Base-by-base conservation (phyloP, 2,113 vertebrate species). In the Conger conger region DNA sequence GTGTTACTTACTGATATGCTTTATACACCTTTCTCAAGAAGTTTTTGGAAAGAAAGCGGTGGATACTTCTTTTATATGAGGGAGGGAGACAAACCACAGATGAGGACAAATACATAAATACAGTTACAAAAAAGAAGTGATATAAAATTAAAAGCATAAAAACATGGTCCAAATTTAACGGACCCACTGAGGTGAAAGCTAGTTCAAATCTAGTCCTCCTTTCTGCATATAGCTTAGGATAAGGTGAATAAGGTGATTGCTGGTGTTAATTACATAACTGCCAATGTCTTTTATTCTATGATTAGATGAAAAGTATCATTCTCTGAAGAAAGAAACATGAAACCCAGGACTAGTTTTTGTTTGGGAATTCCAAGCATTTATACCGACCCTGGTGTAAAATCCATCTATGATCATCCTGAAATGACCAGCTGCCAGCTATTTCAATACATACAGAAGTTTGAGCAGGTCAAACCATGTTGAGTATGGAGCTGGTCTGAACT, bases 1-100 rank as follows among this genome's bases (percentile, higher is more conserved):
- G 60, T 50, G 78, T 89, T 94, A 97, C 97, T 97, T 96, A 97
- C 96, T 97, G 96, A 93, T 96, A 95, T 82, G 91, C 91, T 96
- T 94, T 98, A 97, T 94, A 96, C 87, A 97, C 93, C 94, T 93
- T 93, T 96, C 95, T 96, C 96, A 97, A 95, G 94, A 96, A 91
- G 93, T 94, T 97, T 95, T 96, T 93, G 86, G 95, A 96, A 93
- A 94, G 93, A 92, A 96, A 96, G 82, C 85, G 91, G 93, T 94
- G 95, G 92, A 96, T 94, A 92, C 91, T 91, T 94, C 94, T 97
- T 95, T 95, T 54, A 89, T 82, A 92, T 89, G 89, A 89, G 92
- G 86, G 87, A 89, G 87, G 90, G 89, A 94, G 83, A 93, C 88
- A 94, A 88, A 92, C 86, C 50, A 90, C 81, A 91, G 76, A 60